phyloP scores from a whole-genome alignment of 35 echinoderm and acorn worm genomes.

The Ophioderma brevispina region DNA sequence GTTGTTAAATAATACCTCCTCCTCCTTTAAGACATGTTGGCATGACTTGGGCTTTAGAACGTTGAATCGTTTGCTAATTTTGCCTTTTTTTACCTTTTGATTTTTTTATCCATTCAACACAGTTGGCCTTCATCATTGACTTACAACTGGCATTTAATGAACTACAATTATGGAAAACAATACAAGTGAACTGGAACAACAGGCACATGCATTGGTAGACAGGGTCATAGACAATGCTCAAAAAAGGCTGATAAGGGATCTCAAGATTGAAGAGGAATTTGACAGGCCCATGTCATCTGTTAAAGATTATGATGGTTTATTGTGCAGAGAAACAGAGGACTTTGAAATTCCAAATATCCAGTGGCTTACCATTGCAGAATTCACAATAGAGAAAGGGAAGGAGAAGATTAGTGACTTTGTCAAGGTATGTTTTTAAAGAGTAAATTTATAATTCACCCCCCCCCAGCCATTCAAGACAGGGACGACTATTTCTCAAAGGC shows the following conservation, averaged over 20 bases:
- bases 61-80: too few species aligned
- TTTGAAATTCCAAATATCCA: conserved; percentile 82
- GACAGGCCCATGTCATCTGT: conserved; percentile 78
- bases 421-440: conserved; percentile 65
- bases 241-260: conserved; percentile 71
- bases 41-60: too few species aligned
- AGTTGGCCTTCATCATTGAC: too few species aligned
- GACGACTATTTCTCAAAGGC: too few species aligned
- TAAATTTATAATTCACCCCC: too few species aligned
- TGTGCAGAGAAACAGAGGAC: conserved; percentile 77
- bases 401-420: conserved; percentile 97
- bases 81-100: too few species aligned
- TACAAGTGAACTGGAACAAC: conserved; percentile 20
- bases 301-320: conserved; percentile 74
- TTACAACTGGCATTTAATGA: not conserved
- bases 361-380: conserved; percentile 89
- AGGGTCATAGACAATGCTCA: conserved; percentile 90
- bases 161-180: too few species aligned
- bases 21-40: too few species aligned
- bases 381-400: conserved; percentile 71
- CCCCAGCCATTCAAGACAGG: too few species aligned
- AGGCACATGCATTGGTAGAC: conserved; percentile 90
- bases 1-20: too few species aligned
- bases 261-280: conserved; percentile 44
- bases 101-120: too few species aligned